These are phyloP conservation scores for Perodicticus potto DNA, from an alignment of 2,797 vertebrate genomes.

Conservation along the genomic window DNA sequence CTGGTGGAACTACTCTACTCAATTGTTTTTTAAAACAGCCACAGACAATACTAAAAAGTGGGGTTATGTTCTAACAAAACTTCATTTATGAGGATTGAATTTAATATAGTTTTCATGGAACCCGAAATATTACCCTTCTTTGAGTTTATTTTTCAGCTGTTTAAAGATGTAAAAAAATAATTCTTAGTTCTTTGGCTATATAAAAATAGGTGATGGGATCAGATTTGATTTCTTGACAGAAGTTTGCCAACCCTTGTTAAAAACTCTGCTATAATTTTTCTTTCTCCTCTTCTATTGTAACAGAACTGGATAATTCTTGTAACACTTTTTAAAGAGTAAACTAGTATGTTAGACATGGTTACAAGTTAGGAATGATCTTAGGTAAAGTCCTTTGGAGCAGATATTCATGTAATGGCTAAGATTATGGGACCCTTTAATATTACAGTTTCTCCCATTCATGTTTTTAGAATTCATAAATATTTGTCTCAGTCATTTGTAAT, in stretches of 20 bases:
- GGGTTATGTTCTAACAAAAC: slow-evolving; percentile 34
- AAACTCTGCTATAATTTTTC: background rate
- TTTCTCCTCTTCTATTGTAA: background rate
- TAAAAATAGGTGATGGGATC: background rate
- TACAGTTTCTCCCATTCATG: slow-evolving; percentile 18
- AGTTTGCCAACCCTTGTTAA: background rate
- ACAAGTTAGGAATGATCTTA: slow-evolving; percentile 32
- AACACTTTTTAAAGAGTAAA: slow-evolving; percentile 48
- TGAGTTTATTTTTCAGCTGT: slow-evolving; percentile 26
- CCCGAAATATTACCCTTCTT: slow-evolving; percentile 54
- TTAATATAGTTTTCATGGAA: slow-evolving; percentile 41
- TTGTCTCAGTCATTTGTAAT: slow-evolving; percentile 28
- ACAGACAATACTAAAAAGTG: slow-evolving; percentile 29
- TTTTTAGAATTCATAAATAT: slow-evolving; percentile 51
- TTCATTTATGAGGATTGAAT: slow-evolving; percentile 28
- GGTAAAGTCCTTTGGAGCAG: slow-evolving; percentile 47
- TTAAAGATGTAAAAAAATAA: slow-evolving; percentile 33
- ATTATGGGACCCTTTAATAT: slow-evolving; percentile 35
- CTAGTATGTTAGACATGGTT: slow-evolving; percentile 7
- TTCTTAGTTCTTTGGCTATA: background rate
- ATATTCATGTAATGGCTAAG: slow-evolving; percentile 46
- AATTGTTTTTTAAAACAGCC: slow-evolving; percentile 15
- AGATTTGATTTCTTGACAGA: background rate
- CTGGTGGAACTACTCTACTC: background rate
- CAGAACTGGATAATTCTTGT: background rate